Base-by-base conservation (phyloP, 2,113 vertebrate genomes). In the Cairina moschata region DNA sequence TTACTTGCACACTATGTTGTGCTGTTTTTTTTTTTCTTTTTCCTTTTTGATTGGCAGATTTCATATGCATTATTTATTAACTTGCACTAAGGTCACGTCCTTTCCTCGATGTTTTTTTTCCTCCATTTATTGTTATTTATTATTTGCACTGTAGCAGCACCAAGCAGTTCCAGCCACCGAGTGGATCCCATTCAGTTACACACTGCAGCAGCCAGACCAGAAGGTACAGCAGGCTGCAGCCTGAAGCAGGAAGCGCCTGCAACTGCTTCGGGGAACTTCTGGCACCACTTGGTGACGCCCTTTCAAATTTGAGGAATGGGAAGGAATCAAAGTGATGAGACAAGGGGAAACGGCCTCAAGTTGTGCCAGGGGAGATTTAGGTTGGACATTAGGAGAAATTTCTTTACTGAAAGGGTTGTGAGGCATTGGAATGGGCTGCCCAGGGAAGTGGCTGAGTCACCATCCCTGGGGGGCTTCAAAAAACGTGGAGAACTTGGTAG, bases 11-110 rank as follows among this genome's bases (percentile, higher is more conserved):
- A 58, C 14, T n/a, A 36, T 5, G 6, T 12, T 40, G 7, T 2
- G 16, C 1, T 26, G 56, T 78, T 2, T n/a, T 68, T 2, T 31
- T 68, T 87, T 91, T 13, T 21, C 13, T 65, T 38, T 79, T 91
- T 13, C 17, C 14, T 65, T 38, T 83, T 59, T 78, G 72, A 86
- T 29, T 88, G 75, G 72, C 84, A 94, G 72, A 74, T 71, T 84
- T 89, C 78, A 48, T 16, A 90, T 93, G 55, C 78, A 91, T 91
- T 92, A 92, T 92, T 95, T 93, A 94, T 96, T 74, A 86, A 58
- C 26, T 29, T 95, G 28, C 71, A 83, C 82, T 91, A 85, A 83
- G 87, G 85, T 90, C 91, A 86, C 1, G 20, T 77, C 63, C n/a
- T 17, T 67, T 50, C 17, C 55, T 92, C 50, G 74, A 12, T 74